Percentiles rank a stretch among this genome's conserved stretches.
Evolutionary conservation across 2,113 vertebrate species (phyloP).

Genomic region (Phaethon lepturus): DNA sequence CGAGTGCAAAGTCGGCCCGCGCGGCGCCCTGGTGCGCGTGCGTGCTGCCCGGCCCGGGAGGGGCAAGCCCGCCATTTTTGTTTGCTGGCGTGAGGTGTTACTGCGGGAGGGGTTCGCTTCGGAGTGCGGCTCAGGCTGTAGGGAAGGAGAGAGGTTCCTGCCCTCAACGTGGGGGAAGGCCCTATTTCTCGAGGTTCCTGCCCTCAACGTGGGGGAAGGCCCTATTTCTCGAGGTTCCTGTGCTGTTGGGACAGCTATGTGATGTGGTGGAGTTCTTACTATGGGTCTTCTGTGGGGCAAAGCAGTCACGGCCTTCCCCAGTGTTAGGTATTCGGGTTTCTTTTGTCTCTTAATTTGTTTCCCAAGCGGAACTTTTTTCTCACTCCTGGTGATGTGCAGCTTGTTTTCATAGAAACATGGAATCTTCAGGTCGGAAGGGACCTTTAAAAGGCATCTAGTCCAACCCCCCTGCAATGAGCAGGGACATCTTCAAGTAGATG

Average conservation of each 20-base stretch:
- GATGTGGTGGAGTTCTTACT: background rate
- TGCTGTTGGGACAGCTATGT: fast-evolving
- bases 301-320: fast-evolving
- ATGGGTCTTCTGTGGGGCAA: no score
- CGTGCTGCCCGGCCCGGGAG: fast-evolving
- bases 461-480: no score
- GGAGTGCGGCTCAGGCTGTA: fast-evolving
- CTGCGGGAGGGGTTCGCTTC: fast-evolving
- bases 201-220: fast-evolving
- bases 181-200: fast-evolving
- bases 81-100: fast-evolving
- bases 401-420: background rate
- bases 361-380: background rate
- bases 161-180: fast-evolving
- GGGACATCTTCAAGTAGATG: no score
- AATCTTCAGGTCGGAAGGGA: no score
- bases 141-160: fast-evolving
- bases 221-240: fast-evolving
- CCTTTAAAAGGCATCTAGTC: no score
- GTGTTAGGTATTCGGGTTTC: background rate
- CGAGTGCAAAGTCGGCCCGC: fast-evolving
- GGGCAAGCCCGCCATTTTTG: fast-evolving
- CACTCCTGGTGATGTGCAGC: fast-evolving
- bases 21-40: fast-evolving
- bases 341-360: no score